These are phyloP conservation scores for Argyresthia albistria DNA, from an alignment of 2,888 invertebrate genomes.

Conservation along the genomic window DNA sequence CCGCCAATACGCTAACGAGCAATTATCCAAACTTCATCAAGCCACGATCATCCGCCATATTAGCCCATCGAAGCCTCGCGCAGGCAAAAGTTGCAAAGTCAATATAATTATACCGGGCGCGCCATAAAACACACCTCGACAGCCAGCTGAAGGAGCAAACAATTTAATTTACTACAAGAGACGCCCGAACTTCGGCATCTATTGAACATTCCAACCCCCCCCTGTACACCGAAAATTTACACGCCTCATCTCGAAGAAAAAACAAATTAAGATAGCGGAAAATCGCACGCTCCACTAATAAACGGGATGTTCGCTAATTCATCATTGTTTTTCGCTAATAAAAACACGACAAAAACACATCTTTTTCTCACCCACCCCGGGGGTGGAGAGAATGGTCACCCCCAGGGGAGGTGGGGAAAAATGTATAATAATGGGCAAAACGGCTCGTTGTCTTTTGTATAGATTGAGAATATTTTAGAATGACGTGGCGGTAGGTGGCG, in stretches of 20 bases:
- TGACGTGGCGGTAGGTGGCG: constrained; percentile 27
- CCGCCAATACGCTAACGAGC: not conserved
- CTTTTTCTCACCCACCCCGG: constrained; percentile 18
- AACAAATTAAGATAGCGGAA: constrained; percentile 21
- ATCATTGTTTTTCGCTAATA: constrained; percentile 64
- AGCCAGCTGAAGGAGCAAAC: constrained; percentile 27
- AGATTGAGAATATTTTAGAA: constrained; percentile 25
- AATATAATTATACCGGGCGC: constrained; percentile 4
- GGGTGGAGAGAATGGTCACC: constrained; percentile 7
- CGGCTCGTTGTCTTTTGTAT: constrained; percentile 13
- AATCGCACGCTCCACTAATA: constrained; percentile 41
- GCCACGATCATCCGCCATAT: not conserved
- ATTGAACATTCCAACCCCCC: constrained; percentile 47
- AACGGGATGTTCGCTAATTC: constrained; percentile 54
- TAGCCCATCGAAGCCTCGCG: not conserved
- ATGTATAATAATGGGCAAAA: constrained; percentile 15
- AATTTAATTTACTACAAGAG: constrained; percentile 56
- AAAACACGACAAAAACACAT: constrained; percentile 60
- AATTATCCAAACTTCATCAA: not conserved
- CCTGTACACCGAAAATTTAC: constrained; percentile 33
- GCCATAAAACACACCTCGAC: constrained; percentile 10
- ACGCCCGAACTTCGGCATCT: constrained; percentile 26
- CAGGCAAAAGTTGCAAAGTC: not conserved
- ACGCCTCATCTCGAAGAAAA: constrained; percentile 27
- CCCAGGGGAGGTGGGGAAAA: constrained; percentile 12